A percentile compares a stretch with the other conserved stretches of the same genome.
These are phyloP conservation scores for Siderastrea siderea DNA, from an alignment of 92 coral and sea anemone genomes.

Conservation along the genomic window DNA sequence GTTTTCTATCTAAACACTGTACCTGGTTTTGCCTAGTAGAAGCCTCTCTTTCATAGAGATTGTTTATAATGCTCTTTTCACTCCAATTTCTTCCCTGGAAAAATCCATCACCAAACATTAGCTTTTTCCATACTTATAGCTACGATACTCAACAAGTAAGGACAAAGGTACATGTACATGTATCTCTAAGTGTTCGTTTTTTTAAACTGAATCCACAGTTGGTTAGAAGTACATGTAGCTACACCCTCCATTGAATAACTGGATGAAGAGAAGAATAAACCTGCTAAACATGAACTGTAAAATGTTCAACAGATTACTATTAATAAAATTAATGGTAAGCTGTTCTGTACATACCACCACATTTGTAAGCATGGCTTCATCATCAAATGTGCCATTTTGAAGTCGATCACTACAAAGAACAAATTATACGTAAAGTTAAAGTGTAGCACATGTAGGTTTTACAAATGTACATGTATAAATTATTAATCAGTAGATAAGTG, in stretches of 20 bases:
- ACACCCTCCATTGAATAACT: not conserved
- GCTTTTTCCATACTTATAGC: not conserved
- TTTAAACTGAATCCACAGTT: not conserved
- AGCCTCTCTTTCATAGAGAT: slow-evolving; percentile 89
- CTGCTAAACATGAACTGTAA: not conserved
- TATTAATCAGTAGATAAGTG: no score
- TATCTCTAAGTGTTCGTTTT: not conserved
- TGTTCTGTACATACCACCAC: slow-evolving; percentile 46
- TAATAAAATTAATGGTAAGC: no score
- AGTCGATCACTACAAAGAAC: slow-evolving; percentile 83
- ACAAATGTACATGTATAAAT: no score
- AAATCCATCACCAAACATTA: not conserved
- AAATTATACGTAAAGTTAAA: not conserved
- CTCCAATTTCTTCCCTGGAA: slow-evolving; percentile 80
- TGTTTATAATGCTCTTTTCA: slow-evolving; percentile 78
- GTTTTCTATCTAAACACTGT: not conserved
- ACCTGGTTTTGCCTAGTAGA: slow-evolving; percentile 96
- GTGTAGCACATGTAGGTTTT: not conserved
- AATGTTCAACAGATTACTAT: not conserved
- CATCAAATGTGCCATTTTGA: slow-evolving; percentile 69
- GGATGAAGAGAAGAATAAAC: not conserved
- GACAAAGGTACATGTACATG: not conserved
- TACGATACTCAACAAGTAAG: not conserved
- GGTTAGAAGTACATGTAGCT: not conserved
- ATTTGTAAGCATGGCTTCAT: slow-evolving; percentile 81